Evolutionary conservation across 2,888 invertebrate genomes (phyloP).

Genomic region (Linyphia triangularis): DNA sequence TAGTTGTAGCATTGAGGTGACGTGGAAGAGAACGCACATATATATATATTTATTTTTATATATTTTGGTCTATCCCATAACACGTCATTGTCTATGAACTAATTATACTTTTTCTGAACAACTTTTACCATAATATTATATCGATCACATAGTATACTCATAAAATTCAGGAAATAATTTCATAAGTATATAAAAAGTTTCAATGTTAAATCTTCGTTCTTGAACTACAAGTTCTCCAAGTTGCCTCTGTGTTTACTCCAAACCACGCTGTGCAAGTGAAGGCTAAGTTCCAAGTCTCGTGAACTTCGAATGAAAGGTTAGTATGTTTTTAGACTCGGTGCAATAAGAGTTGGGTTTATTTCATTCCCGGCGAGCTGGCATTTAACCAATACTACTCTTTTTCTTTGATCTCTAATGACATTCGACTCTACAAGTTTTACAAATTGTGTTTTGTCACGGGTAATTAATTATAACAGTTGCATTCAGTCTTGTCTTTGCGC

Average conservation of each 20-base stretch:
- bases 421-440: slow-evolving; percentile 5
- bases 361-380: slow-evolving; percentile 50
- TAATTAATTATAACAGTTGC: slow-evolving; percentile 1
- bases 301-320: slow-evolving; percentile 63
- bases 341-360: slow-evolving; percentile 48
- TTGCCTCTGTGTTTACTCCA: neutral
- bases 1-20: too few species aligned
- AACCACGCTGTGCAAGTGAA: neutral
- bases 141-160: too few species aligned
- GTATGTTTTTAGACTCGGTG: slow-evolving; percentile 71
- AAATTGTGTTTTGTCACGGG: slow-evolving; percentile 1
- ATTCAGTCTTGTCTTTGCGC: neutral
- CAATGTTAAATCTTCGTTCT: neutral
- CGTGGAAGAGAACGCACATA: too few species aligned
- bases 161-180: too few species aligned
- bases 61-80: neutral
- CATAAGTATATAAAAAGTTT: neutral
- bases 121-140: neutral
- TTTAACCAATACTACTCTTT: slow-evolving; percentile 15
- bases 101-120: neutral
- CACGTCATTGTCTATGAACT: neutral
- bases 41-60: too few species aligned
- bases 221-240: neutral
- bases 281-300: slow-evolving; percentile 46
- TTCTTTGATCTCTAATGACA: slow-evolving; percentile 7